phyloP scores from a whole-genome alignment of 2,888 invertebrate genomes.

The Drosophila mulleri region DNA sequence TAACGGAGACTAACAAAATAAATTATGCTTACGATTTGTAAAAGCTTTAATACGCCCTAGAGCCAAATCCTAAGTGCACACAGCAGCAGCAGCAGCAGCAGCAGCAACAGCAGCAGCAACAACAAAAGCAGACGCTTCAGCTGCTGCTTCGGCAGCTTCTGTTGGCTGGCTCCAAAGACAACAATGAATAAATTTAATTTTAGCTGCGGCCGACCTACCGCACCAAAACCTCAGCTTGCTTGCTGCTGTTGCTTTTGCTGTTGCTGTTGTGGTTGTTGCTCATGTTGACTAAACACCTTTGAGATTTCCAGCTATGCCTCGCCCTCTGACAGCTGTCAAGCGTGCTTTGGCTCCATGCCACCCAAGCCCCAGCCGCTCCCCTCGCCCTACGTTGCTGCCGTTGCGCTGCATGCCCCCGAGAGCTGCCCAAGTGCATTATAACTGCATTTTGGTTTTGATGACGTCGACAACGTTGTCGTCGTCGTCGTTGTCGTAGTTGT shows the following conservation, averaged over 20 bases:
- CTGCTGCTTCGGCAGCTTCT: conserved; percentile 26
- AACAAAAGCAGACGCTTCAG: conserved; percentile 38
- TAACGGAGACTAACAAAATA: conserved; percentile 69
- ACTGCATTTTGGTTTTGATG: conserved; percentile 79
- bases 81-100: conserved; percentile 31
- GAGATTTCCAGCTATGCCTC: conserved; percentile 71
- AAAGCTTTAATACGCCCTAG: conserved; percentile 78
- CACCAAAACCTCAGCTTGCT: conserved; percentile 59
- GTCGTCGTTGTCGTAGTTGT: conserved; percentile 32
- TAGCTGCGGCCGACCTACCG: conserved; percentile 73
- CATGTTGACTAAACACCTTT: conserved; percentile 76
- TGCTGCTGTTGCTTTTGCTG: conserved; percentile 39
- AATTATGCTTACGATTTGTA: conserved; percentile 79
- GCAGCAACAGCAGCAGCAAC: conserved; percentile 13
- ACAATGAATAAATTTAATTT: conserved; percentile 79
- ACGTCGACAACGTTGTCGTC: conserved; percentile 67
- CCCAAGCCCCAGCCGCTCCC: not conserved
- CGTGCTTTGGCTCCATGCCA: conserved; percentile 49
- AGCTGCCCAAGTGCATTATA: conserved; percentile 68
- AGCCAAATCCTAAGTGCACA: conserved; percentile 77
- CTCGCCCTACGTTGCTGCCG: not conserved
- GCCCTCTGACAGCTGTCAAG: conserved; percentile 78
- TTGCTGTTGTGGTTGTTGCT: conserved; percentile 59
- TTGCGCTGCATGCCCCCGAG: conserved; percentile 1
- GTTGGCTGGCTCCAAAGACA: conserved; percentile 61